Percentiles rank a stretch among this genome's conserved stretches.
Conservation (phyloP, 2,888 invertebrate genomes). For the Oscheius sp. region DNA sequence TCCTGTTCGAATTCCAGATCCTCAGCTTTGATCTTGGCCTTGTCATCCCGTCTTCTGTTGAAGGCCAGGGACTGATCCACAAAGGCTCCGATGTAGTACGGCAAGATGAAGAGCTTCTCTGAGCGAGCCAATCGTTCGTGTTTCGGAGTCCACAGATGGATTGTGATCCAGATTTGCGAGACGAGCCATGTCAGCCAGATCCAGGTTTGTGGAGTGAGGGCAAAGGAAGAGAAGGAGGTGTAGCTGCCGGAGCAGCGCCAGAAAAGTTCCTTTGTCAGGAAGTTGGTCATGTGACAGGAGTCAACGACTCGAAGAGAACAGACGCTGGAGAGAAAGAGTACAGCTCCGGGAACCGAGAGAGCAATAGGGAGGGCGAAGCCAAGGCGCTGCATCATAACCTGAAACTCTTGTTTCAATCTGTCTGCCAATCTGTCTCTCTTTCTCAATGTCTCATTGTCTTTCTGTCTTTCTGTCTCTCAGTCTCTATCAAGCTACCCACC, state of each 20-base stretch:
- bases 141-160: conserved; percentile 97
- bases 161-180: conserved; percentile 90
- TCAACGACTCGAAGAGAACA: conserved; percentile 81
- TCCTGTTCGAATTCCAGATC: conserved; percentile 70
- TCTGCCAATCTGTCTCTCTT: no score
- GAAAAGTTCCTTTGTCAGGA: conserved; percentile 79
- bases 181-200: conserved; percentile 69
- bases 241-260: conserved; percentile 84
- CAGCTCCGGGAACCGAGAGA: conserved; percentile 88
- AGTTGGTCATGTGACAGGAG: conserved; percentile 87
- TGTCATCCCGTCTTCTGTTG: conserved; percentile 84
- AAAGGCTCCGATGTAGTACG: conserved; percentile 90
- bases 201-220: conserved; percentile 66
- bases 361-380: conserved; percentile 96
- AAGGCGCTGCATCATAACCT: conserved; percentile 86
- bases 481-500: conserved; percentile 39
- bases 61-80: conserved; percentile 95
- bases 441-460: no score
- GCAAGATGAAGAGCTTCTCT: conserved; percentile 88
- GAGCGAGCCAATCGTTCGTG: conserved; percentile 95
- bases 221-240: conserved; percentile 49
- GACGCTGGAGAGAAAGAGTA: conserved; percentile 77
- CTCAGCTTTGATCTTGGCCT: conserved; percentile 72
- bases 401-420: neutral
- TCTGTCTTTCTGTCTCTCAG: no score